Conservation (phyloP, 1,140 invertebrate species). For the Belonocnema kinseyi region DNA sequence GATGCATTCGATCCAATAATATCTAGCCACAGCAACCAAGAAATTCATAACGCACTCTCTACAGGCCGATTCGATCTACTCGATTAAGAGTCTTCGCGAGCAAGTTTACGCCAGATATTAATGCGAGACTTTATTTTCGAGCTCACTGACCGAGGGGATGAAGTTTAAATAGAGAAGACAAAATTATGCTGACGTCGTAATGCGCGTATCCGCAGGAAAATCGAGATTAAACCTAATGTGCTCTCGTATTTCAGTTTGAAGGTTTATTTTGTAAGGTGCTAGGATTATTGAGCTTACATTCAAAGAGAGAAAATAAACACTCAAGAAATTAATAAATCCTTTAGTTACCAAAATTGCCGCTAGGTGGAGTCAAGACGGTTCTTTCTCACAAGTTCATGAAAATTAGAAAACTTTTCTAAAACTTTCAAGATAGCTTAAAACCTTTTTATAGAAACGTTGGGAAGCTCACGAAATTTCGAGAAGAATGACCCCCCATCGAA, state of each 20-base stretch:
- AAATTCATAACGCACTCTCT: conserved; percentile 69
- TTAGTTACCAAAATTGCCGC: not conserved
- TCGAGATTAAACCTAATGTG: conserved; percentile 17
- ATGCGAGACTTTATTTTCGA: conserved; percentile 60
- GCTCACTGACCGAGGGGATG: conserved; percentile 26
- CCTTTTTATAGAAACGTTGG: too few species aligned
- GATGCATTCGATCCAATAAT: conserved; percentile 78
- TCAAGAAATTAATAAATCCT: not conserved
- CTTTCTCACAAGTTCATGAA: too few species aligned
- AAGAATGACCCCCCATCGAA: too few species aligned
- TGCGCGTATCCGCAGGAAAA: conserved; percentile 15
- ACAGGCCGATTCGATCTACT: conserved; percentile 67
- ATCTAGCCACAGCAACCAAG: conserved; percentile 62
- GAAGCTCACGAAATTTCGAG: too few species aligned
- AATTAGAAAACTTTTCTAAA: too few species aligned
- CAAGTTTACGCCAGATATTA: conserved; percentile 57
- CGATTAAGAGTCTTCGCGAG: conserved; percentile 67
- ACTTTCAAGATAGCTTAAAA: too few species aligned
- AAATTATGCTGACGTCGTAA: conserved; percentile 23
- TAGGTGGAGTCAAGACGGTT: too few species aligned
- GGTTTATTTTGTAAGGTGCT: not conserved
- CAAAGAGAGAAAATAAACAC: not conserved
- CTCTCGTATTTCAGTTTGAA: conserved; percentile 14
- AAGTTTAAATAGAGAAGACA: conserved; percentile 30
- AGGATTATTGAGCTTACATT: not conserved